A percentile compares a stretch with the other conserved stretches of the same genome.
These are phyloP conservation scores for Microplitis deprimator DNA, from an alignment of 2,888 invertebrate genomes.

Conservation along the genomic window DNA sequence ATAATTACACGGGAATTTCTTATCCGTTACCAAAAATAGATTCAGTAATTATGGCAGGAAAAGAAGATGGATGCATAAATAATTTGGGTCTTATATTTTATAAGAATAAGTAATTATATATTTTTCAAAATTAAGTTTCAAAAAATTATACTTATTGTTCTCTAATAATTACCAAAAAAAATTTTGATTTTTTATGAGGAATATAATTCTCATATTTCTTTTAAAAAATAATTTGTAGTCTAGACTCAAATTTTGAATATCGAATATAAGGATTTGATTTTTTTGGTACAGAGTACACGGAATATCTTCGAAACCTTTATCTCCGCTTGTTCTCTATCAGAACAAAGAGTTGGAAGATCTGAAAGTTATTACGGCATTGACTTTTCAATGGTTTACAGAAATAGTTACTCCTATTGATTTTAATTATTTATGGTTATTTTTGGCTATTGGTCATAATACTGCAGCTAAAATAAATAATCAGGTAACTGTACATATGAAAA, in stretches of 20 bases:
- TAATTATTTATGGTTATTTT: slow-evolving; percentile 44
- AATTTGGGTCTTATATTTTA: not conserved
- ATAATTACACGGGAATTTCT: slow-evolving; percentile 83
- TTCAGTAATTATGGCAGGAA: slow-evolving; percentile 84
- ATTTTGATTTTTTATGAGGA: no score
- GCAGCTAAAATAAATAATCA: slow-evolving; percentile 13
- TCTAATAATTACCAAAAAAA: no score
- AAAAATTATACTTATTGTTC: no score
- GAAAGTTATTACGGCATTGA: slow-evolving; percentile 35
- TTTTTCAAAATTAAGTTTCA: no score
- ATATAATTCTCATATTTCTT: no score
- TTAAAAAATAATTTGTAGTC: no score
- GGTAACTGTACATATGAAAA: not conserved
- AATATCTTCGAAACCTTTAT: not conserved
- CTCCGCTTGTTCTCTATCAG: not conserved
- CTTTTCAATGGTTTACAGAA: slow-evolving; percentile 46
- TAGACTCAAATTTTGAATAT: no score
- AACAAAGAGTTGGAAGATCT: not conserved
- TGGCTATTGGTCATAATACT: slow-evolving; percentile 42
- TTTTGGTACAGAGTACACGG: not conserved
- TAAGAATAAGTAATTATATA: not conserved
- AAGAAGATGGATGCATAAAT: not conserved
- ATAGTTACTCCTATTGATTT: slow-evolving; percentile 43
- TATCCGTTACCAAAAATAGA: slow-evolving; percentile 89
- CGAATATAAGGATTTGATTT: no score